Percentiles rank a stretch among this genome's conserved stretches.
Conservation (phyloP, 2,113 vertebrate species). For the Mungos mungo region DNA sequence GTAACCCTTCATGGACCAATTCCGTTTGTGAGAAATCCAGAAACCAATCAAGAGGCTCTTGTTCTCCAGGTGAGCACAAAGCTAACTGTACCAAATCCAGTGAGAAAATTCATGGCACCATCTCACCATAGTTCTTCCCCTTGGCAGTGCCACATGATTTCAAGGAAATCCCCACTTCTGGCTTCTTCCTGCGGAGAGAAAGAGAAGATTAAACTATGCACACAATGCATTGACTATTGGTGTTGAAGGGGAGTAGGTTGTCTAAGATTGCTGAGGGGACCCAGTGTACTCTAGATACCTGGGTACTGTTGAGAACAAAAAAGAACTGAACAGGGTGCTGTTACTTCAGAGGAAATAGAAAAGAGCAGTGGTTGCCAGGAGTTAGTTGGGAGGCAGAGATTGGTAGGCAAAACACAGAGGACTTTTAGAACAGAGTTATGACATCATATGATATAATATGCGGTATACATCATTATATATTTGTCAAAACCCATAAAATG, state of each 20-base stretch:
- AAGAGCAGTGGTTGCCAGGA: background rate
- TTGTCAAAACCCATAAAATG: background rate
- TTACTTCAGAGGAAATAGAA: background rate
- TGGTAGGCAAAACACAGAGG: background rate
- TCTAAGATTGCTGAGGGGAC: background rate
- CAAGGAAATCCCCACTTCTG: background rate
- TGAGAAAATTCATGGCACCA: background rate
- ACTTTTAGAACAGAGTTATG: background rate
- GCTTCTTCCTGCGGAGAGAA: background rate
- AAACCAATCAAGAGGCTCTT: background rate
- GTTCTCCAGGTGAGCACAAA: background rate
- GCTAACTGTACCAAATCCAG: background rate
- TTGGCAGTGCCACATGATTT: background rate
- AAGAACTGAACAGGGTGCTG: background rate
- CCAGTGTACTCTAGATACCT: background rate
- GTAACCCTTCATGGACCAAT: background rate
- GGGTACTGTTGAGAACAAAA: background rate
- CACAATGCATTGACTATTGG: background rate
- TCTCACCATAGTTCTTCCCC: background rate
- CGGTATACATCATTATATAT: background rate
- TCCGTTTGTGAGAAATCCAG: background rate
- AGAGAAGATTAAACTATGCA: background rate
- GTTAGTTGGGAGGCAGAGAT: background rate
- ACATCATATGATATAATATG: background rate
- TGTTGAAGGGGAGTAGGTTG: background rate